Conservation (phyloP, 1,140 invertebrate genomes). For the Sycobia sp. region DNA sequence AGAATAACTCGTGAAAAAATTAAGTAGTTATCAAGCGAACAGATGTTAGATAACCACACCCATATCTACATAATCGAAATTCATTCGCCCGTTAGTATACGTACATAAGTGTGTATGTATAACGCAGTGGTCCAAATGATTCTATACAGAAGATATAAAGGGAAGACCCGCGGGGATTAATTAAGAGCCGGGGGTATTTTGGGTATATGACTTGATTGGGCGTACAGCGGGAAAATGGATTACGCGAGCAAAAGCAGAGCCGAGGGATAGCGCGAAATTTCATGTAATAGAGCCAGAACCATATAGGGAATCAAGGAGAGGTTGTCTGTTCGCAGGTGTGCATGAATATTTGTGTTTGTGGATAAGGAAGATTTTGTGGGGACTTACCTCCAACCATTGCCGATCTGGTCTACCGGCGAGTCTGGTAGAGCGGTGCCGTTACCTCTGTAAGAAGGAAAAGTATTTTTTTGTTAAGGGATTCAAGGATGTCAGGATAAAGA, state of each 20-base stretch:
- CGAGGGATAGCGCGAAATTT: slow-evolving; percentile 24
- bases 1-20: slow-evolving; percentile 2
- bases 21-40: too few species aligned
- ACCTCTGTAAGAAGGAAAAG: slow-evolving; percentile 61
- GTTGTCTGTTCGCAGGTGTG: too few species aligned
- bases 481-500: slow-evolving; percentile 20
- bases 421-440: slow-evolving; percentile 61
- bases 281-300: too few species aligned
- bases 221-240: slow-evolving; percentile 14
- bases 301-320: too few species aligned
- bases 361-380: slow-evolving; percentile 40
- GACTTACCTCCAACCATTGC: slow-evolving; percentile 66
- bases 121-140: neutral
- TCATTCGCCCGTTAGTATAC: slow-evolving; percentile 6
- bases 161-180: neutral
- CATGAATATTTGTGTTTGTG: slow-evolving; percentile 31
- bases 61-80: neutral
- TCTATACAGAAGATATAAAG: too few species aligned
- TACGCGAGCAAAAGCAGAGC: slow-evolving; percentile 35
- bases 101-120: too few species aligned
- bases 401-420: slow-evolving; percentile 56
- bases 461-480: slow-evolving; percentile 51
- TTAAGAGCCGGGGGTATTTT: neutral
- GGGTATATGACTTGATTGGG: slow-evolving; percentile 14
- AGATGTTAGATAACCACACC: too few species aligned